A percentile compares a stretch with the other conserved stretches of the same genome.
phyloP scores from a whole-genome alignment of 1,140 invertebrate species.

The Diabrotica virgifera region DNA sequence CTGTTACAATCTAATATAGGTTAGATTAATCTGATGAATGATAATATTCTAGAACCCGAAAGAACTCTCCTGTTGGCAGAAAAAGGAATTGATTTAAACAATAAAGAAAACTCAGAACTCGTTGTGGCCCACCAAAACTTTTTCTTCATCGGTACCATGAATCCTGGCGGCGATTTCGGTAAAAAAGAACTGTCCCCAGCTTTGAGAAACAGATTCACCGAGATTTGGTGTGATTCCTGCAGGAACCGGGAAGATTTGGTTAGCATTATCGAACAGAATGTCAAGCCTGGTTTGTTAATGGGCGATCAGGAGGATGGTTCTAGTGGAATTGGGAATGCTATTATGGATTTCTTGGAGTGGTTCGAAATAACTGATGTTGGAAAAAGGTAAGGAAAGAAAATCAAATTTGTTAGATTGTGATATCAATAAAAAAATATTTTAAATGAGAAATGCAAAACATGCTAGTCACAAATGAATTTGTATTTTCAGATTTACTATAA shows the following conservation, averaged over 20 bases:
- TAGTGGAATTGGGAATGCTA: constrained; percentile 59
- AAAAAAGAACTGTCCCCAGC: constrained; percentile 99
- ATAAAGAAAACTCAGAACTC: constrained; percentile 52
- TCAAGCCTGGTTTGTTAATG: constrained; percentile 54
- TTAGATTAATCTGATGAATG: too few species aligned
- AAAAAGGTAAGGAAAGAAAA: constrained; percentile 52
- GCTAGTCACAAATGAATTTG: too few species aligned
- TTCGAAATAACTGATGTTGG: constrained; percentile 70
- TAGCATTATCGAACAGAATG: constrained; percentile 78
- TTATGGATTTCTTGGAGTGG: constrained; percentile 81
- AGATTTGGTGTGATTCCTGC: constrained; percentile 93
- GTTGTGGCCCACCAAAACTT: constrained; percentile 77
- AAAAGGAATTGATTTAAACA: constrained; percentile 63
- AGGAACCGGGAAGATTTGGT: constrained; percentile 68
- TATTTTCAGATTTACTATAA: constrained; percentile 67
- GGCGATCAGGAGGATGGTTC: constrained; percentile 56
- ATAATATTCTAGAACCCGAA: constrained; percentile 72
- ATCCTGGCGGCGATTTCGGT: constrained; percentile 98
- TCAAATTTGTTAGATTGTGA: background rate
- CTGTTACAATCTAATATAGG: too few species aligned
- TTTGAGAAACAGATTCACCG: constrained; percentile 94
- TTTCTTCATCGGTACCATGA: constrained; percentile 97
- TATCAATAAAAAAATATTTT: background rate
- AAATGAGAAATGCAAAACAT: too few species aligned
- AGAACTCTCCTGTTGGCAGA: constrained; percentile 87